Evolutionary conservation across 1,140 invertebrate genomes (phyloP).

Genomic region (Sarcophaga peregrina): DNA sequence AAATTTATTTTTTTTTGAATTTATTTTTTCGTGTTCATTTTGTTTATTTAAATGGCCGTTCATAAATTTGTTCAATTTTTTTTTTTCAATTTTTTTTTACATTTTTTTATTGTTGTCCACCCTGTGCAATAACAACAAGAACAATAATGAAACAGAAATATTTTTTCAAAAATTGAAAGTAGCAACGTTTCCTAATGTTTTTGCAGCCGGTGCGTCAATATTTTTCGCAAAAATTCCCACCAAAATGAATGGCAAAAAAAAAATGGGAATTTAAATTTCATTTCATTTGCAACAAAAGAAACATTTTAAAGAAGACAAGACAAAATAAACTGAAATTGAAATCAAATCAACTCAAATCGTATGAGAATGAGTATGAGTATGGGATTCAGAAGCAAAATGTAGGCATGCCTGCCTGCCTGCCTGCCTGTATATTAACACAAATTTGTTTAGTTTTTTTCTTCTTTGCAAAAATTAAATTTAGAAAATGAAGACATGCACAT

Average conservation of each 20-base stretch:
- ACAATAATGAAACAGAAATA: too few species aligned
- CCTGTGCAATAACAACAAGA: too few species aligned
- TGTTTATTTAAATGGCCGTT: not conserved
- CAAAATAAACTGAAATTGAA: not conserved
- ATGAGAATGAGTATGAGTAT: too few species aligned
- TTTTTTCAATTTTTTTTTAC: too few species aligned
- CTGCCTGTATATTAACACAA: slow-evolving; percentile 5
- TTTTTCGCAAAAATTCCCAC: not conserved
- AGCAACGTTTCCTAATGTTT: not conserved
- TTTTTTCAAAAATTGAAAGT: not conserved
- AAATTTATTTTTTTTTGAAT: not conserved
- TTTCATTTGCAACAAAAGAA: not conserved
- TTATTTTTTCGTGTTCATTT: not conserved
- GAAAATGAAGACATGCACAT: slow-evolving; percentile 37
- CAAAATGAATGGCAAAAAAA: not conserved
- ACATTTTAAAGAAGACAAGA: not conserved
- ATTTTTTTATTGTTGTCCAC: not conserved
- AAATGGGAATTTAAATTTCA: not conserved
- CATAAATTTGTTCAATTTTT: slow-evolving; percentile 9
- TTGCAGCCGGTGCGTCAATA: slow-evolving; percentile 38
- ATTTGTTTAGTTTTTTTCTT: slow-evolving; percentile 30
- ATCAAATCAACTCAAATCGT: too few species aligned
- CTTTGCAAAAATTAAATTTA: slow-evolving; percentile 39
- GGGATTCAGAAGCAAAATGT: too few species aligned
- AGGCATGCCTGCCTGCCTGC: too few species aligned